phyloP scores from a whole-genome alignment of 2,113 vertebrate genomes.

The Paracanthobrama guichenoti region DNA sequence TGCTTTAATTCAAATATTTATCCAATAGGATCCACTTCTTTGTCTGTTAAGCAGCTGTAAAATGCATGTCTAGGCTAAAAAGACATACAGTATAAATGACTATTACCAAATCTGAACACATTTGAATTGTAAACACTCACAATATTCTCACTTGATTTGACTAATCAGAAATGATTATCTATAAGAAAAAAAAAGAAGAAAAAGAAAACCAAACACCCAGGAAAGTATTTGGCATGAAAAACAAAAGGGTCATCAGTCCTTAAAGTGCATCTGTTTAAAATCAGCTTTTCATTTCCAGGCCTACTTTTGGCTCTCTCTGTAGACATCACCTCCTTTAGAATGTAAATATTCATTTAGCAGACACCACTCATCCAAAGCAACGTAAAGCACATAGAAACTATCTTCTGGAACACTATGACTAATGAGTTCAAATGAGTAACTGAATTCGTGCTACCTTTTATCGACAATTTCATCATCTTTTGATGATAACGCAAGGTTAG shows the following conservation, averaged over 20 bases:
- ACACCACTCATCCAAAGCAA: slow-evolving; percentile 1
- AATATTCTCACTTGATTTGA: background rate
- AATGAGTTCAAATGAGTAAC: too few species aligned
- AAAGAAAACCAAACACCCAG: too few species aligned
- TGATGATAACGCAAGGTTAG: too few species aligned
- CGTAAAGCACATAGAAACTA: background rate
- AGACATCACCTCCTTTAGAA: slow-evolving; percentile 22
- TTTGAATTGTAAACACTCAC: background rate
- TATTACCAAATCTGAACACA: background rate
- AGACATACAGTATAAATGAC: background rate
- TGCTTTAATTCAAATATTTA: slow-evolving; percentile 9
- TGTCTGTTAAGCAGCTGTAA: background rate
- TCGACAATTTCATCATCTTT: too few species aligned
- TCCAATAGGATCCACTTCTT: background rate
- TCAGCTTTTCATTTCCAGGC: slow-evolving; percentile 1
- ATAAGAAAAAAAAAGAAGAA: background rate
- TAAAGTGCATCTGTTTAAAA: slow-evolving; percentile 33
- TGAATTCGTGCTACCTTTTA: too few species aligned
- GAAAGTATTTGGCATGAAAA: background rate
- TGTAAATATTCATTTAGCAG: slow-evolving; percentile 6
- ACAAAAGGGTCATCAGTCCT: too few species aligned
- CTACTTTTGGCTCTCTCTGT: slow-evolving; percentile 1
- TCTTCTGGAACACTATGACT: slow-evolving; percentile 5
- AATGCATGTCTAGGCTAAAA: background rate
- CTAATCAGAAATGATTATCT: background rate